Base-by-base conservation (phyloP, 2,888 invertebrate genomes). In the Volucella zonaria region DNA sequence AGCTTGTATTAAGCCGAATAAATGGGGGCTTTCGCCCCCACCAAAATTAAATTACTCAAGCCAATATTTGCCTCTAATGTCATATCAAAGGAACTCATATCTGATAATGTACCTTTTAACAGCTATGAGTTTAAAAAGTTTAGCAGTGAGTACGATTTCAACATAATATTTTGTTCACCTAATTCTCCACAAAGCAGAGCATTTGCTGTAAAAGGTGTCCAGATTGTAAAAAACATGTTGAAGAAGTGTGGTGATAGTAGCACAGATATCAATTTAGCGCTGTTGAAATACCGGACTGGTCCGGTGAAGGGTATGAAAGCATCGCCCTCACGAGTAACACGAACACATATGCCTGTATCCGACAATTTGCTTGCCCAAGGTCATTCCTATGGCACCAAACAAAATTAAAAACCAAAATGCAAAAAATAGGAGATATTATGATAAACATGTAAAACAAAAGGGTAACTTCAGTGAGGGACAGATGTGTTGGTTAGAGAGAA, bases 221-320 rank as follows among this genome's bases (percentile, higher is more conserved):
- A 70, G 31, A 68, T 68, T 47, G 58, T 47, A 3, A 70, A 59
- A 70, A 59, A 18, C 15, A 15, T 52, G 12, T 9, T 52, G 2
- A 58, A 61, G 15, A 71, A 71, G 52, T 70, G 70, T 70, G 14
- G 40, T 9, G 15, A 58, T 6, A n/a, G 38, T 31, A 15, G 61
- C 14, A 61, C 52, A 12, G 70, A 59, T n/a, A 70, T 15, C 52
- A 11, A 45, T 14, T 56, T 68, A 11, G 67, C 67, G n/a, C 31
- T 68, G 11, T 52, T 71, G 18, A 52, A 73, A n/a, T 62, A 73
- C 15, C 42, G 61, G 12, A 71, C 61, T 11, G 52, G 49, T 9
- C 70, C 70, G n/a, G 58, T 70, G 8, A 70, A 59, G 8, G 70
- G 70, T 51, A 70, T 70, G 71, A 59, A 71, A 40, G 61, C 71